A percentile compares a stretch with the other conserved stretches of the same genome.
Evolutionary conservation across 2,888 invertebrate species (phyloP).

Genomic region (Rhimphoctona megacephalus): DNA sequence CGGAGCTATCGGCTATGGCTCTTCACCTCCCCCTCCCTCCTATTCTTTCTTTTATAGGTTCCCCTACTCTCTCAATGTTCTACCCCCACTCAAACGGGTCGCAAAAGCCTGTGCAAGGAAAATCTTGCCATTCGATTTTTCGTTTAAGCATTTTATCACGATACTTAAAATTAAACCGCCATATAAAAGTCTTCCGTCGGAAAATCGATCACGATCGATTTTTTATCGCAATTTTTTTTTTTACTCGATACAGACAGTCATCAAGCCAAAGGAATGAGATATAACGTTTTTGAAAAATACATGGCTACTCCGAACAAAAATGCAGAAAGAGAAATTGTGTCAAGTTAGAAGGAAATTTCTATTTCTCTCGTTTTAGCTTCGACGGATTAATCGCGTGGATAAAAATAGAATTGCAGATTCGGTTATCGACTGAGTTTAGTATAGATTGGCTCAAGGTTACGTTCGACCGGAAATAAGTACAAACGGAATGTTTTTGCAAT

Average conservation of each 20-base stretch:
- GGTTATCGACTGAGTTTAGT: slow-evolving; percentile 1
- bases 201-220: neutral
- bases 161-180: neutral
- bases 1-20: neutral
- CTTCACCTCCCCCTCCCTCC: neutral
- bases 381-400: neutral
- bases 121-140: neutral
- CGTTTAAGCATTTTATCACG: neutral
- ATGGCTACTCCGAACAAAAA: neutral
- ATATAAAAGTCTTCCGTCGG: neutral
- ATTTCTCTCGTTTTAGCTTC: neutral
- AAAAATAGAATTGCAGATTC: slow-evolving; percentile 3
- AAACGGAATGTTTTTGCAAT: neutral
- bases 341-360: neutral
- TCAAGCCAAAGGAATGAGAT: neutral
- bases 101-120: neutral
- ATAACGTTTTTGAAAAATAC: neutral
- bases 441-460: neutral
- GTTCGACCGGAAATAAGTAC: neutral
- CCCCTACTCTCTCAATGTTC: neutral
- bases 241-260: neutral
- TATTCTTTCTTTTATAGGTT: neutral
- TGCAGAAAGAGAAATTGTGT: neutral
- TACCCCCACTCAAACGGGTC: neutral
- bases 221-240: neutral